Evolutionary conservation across 1,140 invertebrate species (phyloP), one percentile per base, ranked within the genome.

Genomic region (Battus philenor): DNA sequence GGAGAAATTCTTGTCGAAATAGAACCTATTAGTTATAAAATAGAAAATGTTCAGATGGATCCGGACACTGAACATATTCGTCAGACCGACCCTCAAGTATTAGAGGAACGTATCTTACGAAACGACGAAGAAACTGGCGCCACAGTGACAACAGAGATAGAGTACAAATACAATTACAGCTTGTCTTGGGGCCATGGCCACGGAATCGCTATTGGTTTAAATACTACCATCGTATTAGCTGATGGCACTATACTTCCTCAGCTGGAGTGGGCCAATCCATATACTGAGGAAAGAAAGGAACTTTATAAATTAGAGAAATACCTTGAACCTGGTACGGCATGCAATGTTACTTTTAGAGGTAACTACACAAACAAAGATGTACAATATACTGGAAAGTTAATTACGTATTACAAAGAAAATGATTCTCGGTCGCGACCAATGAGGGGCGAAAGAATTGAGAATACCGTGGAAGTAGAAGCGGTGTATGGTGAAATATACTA

Each of bases 1-100:
- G 93, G 94, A 1, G 91, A 95, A 63, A 87, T 95, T 16, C 77
- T 95, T 1, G 88, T 94, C 0, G 93, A 95, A 76, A 91, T 90
- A 0, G 93, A 95, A 73, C 93, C 94, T 3, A 87, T 90, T 9
- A 87, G 86, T 39, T 95, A 95, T 66, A 92, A 94, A 66, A 65
- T 95, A 48, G 89, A 84, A 22, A 76, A 87, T 22, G 88, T 94
- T 1, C 90, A 90, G 47, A 86, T 93, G 33, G 90, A 91, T 50
- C 69, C 86, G 39, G 66, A 69, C 32, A 90, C 90, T 29, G 87
- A 87, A 45, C 87, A 87, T 11, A 76, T 88, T 1, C 88, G 87
- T 16, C 86, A 87, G 26, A 59, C 45, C 0, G 86, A 88, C 24
- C 70, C 82, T 0, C 77, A 77, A 33, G 72, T 90, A 33, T 80